Evolutionary conservation across 2,888 invertebrate species (phyloP).

Genomic region (Eumacrocentrus americanus): DNA sequence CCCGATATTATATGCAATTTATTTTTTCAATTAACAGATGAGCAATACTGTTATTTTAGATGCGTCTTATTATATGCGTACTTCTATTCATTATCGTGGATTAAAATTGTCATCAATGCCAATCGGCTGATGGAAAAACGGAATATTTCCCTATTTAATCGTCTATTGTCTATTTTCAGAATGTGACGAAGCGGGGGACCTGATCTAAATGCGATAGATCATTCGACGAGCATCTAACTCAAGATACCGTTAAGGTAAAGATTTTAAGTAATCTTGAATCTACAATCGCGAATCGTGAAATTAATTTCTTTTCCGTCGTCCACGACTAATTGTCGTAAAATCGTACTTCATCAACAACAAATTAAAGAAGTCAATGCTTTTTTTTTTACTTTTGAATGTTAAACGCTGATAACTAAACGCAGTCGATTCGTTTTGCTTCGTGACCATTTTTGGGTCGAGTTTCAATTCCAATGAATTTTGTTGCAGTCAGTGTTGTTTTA

Average conservation of each 20-base stretch:
- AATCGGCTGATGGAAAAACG: no score
- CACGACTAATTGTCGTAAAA: neutral
- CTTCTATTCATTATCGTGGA: no score
- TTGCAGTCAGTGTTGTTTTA: neutral
- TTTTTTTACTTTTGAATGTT: neutral
- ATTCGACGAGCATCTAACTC: constrained; percentile 49
- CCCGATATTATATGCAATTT: neutral
- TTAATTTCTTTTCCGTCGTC: no score
- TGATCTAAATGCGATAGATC: constrained; percentile 34
- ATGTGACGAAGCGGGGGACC: constrained; percentile 32
- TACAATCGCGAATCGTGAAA: neutral
- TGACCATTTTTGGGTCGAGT: neutral
- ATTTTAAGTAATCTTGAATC: constrained; percentile 57
- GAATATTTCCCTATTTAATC: constrained; percentile 24
- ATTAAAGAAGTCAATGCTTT: neutral
- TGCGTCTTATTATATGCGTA: no score
- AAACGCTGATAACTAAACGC: neutral
- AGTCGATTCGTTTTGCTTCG: neutral
- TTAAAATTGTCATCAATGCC: no score
- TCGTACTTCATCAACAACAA: neutral
- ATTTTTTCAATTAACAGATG: neutral
- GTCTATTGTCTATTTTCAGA: constrained; percentile 57
- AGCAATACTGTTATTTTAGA: no score
- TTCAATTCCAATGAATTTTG: neutral
- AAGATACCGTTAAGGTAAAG: constrained; percentile 59